A percentile compares a stretch with the other conserved stretches of the same genome.
Conservation (phyloP, 1,140 invertebrate species). For the Lasioglossum albipes region DNA sequence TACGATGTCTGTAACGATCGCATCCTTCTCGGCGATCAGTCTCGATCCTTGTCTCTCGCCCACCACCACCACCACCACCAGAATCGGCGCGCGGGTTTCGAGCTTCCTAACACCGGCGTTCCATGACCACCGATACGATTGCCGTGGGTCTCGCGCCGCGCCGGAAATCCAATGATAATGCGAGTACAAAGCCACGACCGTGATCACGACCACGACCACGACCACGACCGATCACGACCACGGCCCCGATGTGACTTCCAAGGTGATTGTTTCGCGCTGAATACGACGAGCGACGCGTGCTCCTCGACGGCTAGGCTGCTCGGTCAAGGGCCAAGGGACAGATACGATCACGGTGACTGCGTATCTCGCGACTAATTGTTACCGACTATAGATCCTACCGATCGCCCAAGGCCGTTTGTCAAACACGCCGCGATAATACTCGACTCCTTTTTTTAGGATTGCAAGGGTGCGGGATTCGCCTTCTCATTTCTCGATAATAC, state of each 20-base stretch:
- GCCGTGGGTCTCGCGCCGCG: slow-evolving; percentile 4
- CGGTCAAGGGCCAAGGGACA: slow-evolving; percentile 42
- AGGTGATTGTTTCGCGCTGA: slow-evolving; percentile 29
- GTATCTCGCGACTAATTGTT: background rate
- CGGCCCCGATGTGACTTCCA: slow-evolving; percentile 42
- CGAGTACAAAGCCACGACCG: slow-evolving; percentile 13
- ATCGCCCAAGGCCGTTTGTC: slow-evolving; percentile 3
- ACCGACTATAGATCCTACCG: slow-evolving; percentile 6
- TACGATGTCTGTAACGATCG: slow-evolving; percentile 50
- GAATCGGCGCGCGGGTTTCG: background rate
- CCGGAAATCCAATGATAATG: slow-evolving; percentile 54
- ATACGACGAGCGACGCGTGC: slow-evolving; percentile 11
- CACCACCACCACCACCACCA: slow-evolving; percentile 3
- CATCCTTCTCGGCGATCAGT: slow-evolving; percentile 51
- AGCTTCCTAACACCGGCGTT: slow-evolving; percentile 29
- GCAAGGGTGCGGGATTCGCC: too few species aligned
- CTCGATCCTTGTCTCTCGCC: slow-evolving; percentile 48
- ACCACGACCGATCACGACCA: background rate
- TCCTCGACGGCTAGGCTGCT: background rate
- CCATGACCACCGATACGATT: slow-evolving; percentile 42
- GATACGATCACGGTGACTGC: slow-evolving; percentile 14
- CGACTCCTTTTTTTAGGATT: too few species aligned
- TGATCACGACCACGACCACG: too few species aligned
- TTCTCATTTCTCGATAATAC: too few species aligned
- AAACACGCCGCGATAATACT: background rate